Conservation (phyloP, 2,797 vertebrate species). For the Calcarius lapponicus region DNA sequence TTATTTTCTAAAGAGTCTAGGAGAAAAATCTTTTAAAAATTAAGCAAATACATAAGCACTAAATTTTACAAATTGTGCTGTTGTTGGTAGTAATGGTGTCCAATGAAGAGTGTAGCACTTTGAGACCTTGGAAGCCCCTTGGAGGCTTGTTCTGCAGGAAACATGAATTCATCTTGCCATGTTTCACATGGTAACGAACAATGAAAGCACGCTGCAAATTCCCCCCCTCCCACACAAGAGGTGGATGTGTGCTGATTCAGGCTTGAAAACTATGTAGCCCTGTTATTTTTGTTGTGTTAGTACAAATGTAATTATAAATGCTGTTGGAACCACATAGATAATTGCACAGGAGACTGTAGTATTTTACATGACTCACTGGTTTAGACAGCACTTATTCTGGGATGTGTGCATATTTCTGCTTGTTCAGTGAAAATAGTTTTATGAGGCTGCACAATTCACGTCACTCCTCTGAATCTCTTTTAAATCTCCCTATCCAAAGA, state of each 20-base stretch:
- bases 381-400: not conserved
- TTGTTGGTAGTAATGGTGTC: not conserved
- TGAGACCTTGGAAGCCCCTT: not conserved
- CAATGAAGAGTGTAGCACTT: not conserved
- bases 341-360: not conserved
- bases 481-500: conserved; percentile 1
- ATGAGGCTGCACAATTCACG: not conserved
- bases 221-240: not conserved
- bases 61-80: not conserved
- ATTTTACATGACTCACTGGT: conserved; percentile 29
- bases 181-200: rapidly evolving
- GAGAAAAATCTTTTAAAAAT: not conserved
- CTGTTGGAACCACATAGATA: not conserved
- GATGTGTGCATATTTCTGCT: not conserved
- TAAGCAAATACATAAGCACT: not conserved
- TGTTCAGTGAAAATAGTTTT: conserved; percentile 32
- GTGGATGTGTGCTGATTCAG: not conserved
- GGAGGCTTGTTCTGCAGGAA: not conserved
- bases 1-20: not conserved
- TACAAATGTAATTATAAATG: conserved; percentile 20
- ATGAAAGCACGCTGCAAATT: not conserved
- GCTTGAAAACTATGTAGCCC: not conserved
- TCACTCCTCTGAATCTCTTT: conserved; percentile 19
- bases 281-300: not conserved
- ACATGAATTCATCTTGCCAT: not conserved